Evolutionary conservation across 2,888 invertebrate species (phyloP), one percentile per base, ranked within the genome.

Genomic region (Orthonevra nobilis): DNA sequence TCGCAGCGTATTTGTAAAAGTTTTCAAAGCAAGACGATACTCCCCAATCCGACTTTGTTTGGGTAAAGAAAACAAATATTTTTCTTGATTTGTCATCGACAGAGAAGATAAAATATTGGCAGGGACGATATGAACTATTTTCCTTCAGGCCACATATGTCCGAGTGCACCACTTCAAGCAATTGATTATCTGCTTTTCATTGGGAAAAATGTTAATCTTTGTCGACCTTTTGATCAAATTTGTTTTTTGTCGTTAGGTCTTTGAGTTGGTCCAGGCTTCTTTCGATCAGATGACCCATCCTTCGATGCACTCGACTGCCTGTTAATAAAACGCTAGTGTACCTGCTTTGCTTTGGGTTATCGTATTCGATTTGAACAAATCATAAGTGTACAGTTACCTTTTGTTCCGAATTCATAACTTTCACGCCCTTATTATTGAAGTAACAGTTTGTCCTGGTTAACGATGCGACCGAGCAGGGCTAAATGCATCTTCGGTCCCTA

Each of bases 131-230:
- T 4, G 87, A 88, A 6, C 64, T 44, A 2, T 60, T 75, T 63
- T 86, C 84, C 85, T 87, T 86, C 3, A 86, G 86, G 3, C 87
- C 86, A 82, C 87, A 86, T 0, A 88, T 58, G 74, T 88, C 88
- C 0, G 85, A 69, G 56, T 88, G 87, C 2, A 88, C 64, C 10
- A 86, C 2, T 14, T 87, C 84, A 19, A 88, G 72, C 28, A 81
- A 34, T 40, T 63, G 20, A 83, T 63, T 3, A 77, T 75, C 28
- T 83, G 82, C 64, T 84, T 85, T 5, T 83, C 84, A 50, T 83
- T 70, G 4, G 82, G 63, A 54, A 83, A 79, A 48, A 50, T 58
- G 64, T 36, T 63, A 82, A 81, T 56, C 82, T 48, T 14, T 66
- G 61, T 15, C 77, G 58, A 1, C 68, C 12, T 30, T 77, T n/a